Evolutionary conservation across 1,140 invertebrate genomes (phyloP), one percentile per base, ranked within the genome.

Genomic region (Cydia strobilella): DNA sequence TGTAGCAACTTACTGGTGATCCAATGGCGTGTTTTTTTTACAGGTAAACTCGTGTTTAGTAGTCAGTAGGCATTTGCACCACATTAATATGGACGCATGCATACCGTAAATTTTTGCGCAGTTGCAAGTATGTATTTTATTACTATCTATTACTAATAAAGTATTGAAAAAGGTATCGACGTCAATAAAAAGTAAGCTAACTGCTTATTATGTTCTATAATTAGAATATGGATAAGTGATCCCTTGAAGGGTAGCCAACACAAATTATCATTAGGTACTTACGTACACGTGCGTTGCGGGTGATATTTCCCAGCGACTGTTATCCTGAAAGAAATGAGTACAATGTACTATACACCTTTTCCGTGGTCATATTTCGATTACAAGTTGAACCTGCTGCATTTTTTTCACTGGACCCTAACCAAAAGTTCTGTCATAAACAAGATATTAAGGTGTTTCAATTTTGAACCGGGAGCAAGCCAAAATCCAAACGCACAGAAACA

Each of bases 401-500:
- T 59, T 59, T 23, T 59, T 59, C 18, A 59, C 20, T 23, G 15
- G 48, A 59, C 54, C 54, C 20, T 59, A 23, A 59, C 54, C n/a
- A 69, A 69, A 69, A 39, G 12, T 39, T 27, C 65, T 18, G 31
- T 69, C 65, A 35, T 66, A 69, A 69, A 69, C n/a, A 69, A 69
- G 18, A 69, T 69, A 69, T 69, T 69, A 35, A 69, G 65, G 65
- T 35, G 35, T 39, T 69, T 69, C n/a, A 39, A 39, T 69, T 69
- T 69, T n/a, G 20, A 69, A 69, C 65, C 65, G 9, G 65, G 27
- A 69, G 65, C 65, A 69, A 69, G 31, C 31, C 79, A 77, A 73
- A 79, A 82, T 79, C 76, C 77, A 79, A 77, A 77, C 48, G 59
- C 76, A 72, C 63, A 69, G 76, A 75, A 76, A 77, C 81, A 82